Base-by-base conservation (phyloP, 2,888 invertebrate genomes). In the Scaptodrosophila latifasciaeformis region DNA sequence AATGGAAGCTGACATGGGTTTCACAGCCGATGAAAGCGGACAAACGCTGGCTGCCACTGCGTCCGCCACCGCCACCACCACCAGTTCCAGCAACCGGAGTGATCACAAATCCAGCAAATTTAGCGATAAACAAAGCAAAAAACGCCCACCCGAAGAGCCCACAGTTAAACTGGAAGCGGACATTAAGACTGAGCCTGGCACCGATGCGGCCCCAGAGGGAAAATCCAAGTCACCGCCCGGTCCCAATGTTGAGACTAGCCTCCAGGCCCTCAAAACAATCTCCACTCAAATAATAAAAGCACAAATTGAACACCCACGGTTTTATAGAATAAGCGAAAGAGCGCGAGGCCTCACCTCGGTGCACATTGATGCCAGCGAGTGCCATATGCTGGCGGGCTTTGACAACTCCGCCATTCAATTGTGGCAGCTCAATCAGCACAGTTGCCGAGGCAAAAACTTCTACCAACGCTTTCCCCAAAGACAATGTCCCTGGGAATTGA, bases 321-420 rank as follows among this genome's bases (percentile, higher is more conserved):
- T 84, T 50, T 62, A 77, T 21, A 71, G 58, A 39, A 59, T 83
- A 10, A 63, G 72, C 19, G 83, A 83, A 27, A 72, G 67, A 21
- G 53, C 67, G 9, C 69, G 75, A 7, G 78, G 84, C 39, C 63
- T 85, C 18, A 81, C 76, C 1, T 75, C 83, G 0, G 84, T 82
- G 1, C 69, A 82, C 39, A 42, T 85, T 9, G 87, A 87, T 63
- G 54, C 65, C 37, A 62, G 69, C 43, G 83, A 84, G 60, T 87
- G 87, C 43, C 87, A 87, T 67, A 59, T 86, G 46, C 78, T 82
- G 9, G 85, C 83, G 3, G 86, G 86, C 5, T 86, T 86, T 54
- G 81, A 85, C 49, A 83, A 82, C 64, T 84, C 87, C 1, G 67
- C 79, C 17, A 76, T 87, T 3, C 82, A 84, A 53, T 57, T 87